These are phyloP conservation scores for Misgurnus anguillicaudatus DNA, from an alignment of 2,113 vertebrate species.

Conservation along the genomic window DNA sequence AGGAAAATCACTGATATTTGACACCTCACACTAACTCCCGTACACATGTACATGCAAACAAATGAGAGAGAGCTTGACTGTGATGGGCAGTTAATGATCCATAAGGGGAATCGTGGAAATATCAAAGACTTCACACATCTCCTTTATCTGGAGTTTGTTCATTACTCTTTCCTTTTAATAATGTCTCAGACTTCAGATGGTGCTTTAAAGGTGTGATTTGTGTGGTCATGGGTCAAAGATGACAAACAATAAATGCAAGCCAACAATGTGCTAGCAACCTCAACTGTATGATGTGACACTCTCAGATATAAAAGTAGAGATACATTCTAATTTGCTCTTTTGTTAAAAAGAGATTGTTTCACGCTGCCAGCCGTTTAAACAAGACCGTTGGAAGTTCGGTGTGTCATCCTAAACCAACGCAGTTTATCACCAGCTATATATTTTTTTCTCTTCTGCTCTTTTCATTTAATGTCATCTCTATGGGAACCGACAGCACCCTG, in stretches of 20 bases:
- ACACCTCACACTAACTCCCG: constrained; percentile 37
- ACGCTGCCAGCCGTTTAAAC: constrained; percentile 76
- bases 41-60: constrained; percentile 32
- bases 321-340: constrained; percentile 88
- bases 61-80: constrained; percentile 69
- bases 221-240: constrained; percentile 80
- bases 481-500: constrained; percentile 85
- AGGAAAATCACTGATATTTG: constrained; percentile 36
- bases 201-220: constrained; percentile 91
- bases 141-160: constrained; percentile 56
- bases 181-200: constrained; percentile 72
- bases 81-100: constrained; percentile 80
- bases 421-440: constrained; percentile 85
- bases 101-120: constrained; percentile 67
- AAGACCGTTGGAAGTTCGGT: constrained; percentile 81
- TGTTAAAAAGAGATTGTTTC: constrained; percentile 71
- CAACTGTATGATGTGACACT: constrained; percentile 81
- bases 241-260: constrained; percentile 88
- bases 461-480: constrained; percentile 90
- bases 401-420: constrained; percentile 78
- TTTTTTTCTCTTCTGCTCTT: constrained; percentile 79
- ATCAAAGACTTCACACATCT: constrained; percentile 77
- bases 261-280: constrained; percentile 70
- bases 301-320: constrained; percentile 70
- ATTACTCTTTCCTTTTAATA: constrained; percentile 60